Evolutionary conservation across 2,888 invertebrate genomes (phyloP).

Genomic region (Phasia obesa): DNA sequence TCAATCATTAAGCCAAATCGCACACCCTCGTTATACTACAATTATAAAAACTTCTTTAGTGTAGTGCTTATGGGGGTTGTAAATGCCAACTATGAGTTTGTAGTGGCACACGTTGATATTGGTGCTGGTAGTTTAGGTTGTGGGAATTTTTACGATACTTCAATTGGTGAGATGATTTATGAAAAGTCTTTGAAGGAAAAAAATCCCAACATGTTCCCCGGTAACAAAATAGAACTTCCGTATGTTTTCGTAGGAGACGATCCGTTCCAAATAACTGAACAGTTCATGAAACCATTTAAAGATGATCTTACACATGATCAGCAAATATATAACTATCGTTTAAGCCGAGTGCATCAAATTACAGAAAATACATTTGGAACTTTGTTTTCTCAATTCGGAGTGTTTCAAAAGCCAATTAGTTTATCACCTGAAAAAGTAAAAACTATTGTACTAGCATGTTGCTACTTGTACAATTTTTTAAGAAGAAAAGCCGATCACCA

Average conservation of each 20-base stretch:
- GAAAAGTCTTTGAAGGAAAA: not conserved
- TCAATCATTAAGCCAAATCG: conserved; percentile 21
- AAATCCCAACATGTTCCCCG: not conserved
- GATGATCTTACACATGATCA: not conserved
- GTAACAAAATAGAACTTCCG: not conserved
- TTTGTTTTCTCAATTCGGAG: not conserved
- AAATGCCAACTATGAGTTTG: conserved; percentile 37
- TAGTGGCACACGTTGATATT: conserved; percentile 8
- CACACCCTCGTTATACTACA: not conserved
- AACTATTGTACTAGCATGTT: not conserved
- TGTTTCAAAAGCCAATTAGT: not conserved
- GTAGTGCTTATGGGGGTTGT: conserved; percentile 27
- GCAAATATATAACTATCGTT: conserved; percentile 6
- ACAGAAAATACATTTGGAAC: conserved; percentile 28
- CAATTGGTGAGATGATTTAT: not conserved
- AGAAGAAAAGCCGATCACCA: conserved; percentile 1
- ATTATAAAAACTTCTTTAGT: conserved; percentile 36
- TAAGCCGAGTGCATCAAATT: not conserved
- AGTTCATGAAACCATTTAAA: conserved; percentile 3
- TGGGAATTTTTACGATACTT: conserved; percentile 10
- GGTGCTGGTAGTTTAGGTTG: not conserved
- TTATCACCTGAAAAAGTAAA: conserved; percentile 6
- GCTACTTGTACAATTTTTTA: conserved; percentile 33
- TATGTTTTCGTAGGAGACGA: conserved; percentile 31
- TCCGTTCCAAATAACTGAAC: conserved; percentile 8